Evolutionary conservation across 2,797 vertebrate species (phyloP), one percentile per base, ranked within the genome.

Genomic region (Helarctos malayanus): DNA sequence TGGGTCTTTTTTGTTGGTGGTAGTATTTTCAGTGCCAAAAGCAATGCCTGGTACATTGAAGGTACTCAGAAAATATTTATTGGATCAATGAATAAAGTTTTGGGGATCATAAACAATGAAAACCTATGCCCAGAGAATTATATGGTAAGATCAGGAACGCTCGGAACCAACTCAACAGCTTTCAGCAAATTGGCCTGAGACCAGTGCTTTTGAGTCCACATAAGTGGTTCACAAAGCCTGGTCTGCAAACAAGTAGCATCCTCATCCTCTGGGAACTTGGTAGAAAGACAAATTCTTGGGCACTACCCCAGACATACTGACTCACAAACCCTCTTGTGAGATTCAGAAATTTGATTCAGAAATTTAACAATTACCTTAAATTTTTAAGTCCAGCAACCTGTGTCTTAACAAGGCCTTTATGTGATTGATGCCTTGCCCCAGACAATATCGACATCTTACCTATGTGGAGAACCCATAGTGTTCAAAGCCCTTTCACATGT

Each of bases 11-110:
- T 92, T 95, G 63, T 94, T 94, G 56, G 76, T 21, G n/a, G 29
- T 78, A 87, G 5, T 79, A 78, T 86, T 86, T 89, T 32, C 18
- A 49, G 75, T 75, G 56, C 32, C 63, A 4, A 87, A 35, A 92
- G 47, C 19, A 95, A 71, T 80, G n/a, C 12, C 56, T 75, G 61
- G 32, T 23, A 59, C 29, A 71, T 95, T 12, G 4, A 81, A 91
- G 56, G 73, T 85, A 38, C 9, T 91, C 29, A 91, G 61, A 52
- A 79, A 86, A 82, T 85, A 38, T 76, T 88, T 91, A 81, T 4
- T 75, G 65, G 38, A 54, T 91, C 32, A 92, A 65, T 71, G 45
- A 97, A 84, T 80, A 38, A 73, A 76, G 5, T 90, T 87, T 92
- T 27, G 59, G 61, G 21, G 13, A 71, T 86, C 11, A 86, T 2